These are phyloP conservation scores for Ellobium chinense DNA, from an alignment of 2,888 invertebrate species.

Conservation along the genomic window DNA sequence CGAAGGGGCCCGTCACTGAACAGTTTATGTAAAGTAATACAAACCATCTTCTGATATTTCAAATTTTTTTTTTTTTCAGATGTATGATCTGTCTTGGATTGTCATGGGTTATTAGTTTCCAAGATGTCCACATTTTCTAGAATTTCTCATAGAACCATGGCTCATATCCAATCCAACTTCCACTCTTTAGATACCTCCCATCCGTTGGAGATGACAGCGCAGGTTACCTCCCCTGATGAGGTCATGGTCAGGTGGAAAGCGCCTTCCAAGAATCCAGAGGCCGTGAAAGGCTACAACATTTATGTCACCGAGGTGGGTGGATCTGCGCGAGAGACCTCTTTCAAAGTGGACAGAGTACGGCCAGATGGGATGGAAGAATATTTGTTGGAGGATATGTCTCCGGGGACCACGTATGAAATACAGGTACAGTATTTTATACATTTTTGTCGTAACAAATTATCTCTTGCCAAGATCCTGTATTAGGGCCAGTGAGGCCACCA, in stretches of 20 bases:
- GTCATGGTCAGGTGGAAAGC: conserved; percentile 21
- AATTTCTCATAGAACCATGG: too few relatives aligned
- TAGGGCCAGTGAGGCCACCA: too few relatives aligned
- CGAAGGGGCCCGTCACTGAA: too few relatives aligned
- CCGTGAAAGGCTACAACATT: conserved; percentile 16
- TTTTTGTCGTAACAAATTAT: too few relatives aligned
- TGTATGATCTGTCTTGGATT: background rate
- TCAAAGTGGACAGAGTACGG: background rate
- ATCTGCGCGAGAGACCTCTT: background rate
- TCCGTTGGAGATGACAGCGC: background rate
- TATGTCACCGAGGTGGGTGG: conserved; percentile 11
- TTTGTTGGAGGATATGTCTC: background rate
- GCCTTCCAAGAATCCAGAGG: background rate
- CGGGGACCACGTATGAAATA: conserved; percentile 22
- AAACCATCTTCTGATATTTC: too few relatives aligned
- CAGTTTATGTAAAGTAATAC: too few relatives aligned
- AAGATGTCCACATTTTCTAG: too few relatives aligned
- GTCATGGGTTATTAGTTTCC: background rate
- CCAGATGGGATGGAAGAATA: background rate
- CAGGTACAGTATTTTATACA: too few relatives aligned
- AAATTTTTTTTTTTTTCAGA: background rate
- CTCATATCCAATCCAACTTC: too few relatives aligned
- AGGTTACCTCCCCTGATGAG: background rate
- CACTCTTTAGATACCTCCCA: conserved; percentile 1
- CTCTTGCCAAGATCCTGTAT: too few relatives aligned